Evolutionary conservation across 2,113 vertebrate species (phyloP).

Genomic region (Mustela lutreola): DNA sequence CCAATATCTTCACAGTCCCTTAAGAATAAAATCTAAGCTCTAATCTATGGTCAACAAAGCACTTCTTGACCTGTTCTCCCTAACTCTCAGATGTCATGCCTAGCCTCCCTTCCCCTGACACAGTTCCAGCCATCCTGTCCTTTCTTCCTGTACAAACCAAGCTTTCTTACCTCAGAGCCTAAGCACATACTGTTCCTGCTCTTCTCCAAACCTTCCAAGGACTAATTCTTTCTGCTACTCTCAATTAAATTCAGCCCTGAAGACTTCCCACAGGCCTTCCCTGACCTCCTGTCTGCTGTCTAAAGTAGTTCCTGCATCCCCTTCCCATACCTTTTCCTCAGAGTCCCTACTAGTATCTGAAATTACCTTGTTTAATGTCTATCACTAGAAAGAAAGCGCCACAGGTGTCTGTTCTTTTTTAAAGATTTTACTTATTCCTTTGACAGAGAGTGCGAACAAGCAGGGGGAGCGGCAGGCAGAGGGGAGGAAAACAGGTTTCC

Average conservation of each 20-base stretch:
- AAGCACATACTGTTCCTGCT: background rate
- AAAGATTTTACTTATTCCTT: background rate
- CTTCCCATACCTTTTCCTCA: background rate
- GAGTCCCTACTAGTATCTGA: background rate
- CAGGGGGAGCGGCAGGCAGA: background rate
- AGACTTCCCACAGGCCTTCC: background rate
- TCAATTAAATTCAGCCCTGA: background rate
- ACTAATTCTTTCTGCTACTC: background rate
- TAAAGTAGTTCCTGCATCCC: background rate
- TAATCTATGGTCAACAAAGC: background rate
- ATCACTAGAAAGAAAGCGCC: background rate
- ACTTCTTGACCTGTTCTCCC: background rate
- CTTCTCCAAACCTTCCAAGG: background rate
- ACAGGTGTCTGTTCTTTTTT: background rate
- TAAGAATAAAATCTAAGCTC: background rate
- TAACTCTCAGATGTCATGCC: background rate
- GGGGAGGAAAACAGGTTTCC: background rate
- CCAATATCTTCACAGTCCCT: background rate
- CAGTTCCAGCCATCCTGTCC: background rate
- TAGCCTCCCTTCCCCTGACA: background rate
- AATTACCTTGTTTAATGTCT: background rate
- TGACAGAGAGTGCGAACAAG: background rate
- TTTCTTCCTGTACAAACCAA: background rate
- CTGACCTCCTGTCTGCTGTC: background rate
- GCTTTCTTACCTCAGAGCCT: background rate